A percentile compares a stretch with the other conserved stretches of the same genome.
These are phyloP conservation scores for Apostichopus leukothele DNA, from an alignment of 53 echinoderm and acorn worm species.

Conservation along the genomic window DNA sequence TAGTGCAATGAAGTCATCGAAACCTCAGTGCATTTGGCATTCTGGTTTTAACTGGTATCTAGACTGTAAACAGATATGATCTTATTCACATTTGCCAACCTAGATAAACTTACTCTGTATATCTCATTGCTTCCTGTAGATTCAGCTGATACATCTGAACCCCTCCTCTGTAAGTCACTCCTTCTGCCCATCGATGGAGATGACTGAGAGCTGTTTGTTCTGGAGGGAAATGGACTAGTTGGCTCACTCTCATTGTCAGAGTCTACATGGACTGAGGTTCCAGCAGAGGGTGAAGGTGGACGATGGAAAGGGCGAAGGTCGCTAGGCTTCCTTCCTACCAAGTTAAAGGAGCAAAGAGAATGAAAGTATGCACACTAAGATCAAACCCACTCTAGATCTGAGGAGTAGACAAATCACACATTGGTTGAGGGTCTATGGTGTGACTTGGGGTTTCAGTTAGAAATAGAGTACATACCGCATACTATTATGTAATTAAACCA, in stretches of 20 bases:
- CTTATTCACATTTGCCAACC: too few relatives aligned
- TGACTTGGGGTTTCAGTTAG: too few relatives aligned
- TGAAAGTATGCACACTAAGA: too few relatives aligned
- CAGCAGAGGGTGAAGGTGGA: constrained; percentile 23
- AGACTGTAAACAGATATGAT: too few relatives aligned
- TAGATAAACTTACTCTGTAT: constrained; percentile 73
- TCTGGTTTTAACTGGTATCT: too few relatives aligned
- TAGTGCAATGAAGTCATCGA: too few relatives aligned
- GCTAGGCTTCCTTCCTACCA: constrained; percentile 3
- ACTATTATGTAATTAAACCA: too few relatives aligned
- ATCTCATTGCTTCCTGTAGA: constrained; percentile 84
- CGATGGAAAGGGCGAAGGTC: constrained; percentile 24
- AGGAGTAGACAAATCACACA: too few relatives aligned
- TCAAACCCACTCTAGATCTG: too few relatives aligned
- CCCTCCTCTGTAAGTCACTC: constrained; percentile 55
- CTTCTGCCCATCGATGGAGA: constrained; percentile 51
- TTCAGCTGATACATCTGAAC: constrained; percentile 78
- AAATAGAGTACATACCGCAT: too few relatives aligned
- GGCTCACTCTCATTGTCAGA: constrained; percentile 85
- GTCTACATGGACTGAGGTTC: constrained; percentile 22
- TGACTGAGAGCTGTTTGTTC: constrained; percentile 80
- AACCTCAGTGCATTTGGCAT: too few relatives aligned
- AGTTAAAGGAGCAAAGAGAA: background rate
- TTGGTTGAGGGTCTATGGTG: too few relatives aligned
- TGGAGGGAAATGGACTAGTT: constrained; percentile 77